These are phyloP conservation scores for Enoplolaimus lenunculus DNA, from an alignment of 2,888 invertebrate genomes.

Conservation along the genomic window DNA sequence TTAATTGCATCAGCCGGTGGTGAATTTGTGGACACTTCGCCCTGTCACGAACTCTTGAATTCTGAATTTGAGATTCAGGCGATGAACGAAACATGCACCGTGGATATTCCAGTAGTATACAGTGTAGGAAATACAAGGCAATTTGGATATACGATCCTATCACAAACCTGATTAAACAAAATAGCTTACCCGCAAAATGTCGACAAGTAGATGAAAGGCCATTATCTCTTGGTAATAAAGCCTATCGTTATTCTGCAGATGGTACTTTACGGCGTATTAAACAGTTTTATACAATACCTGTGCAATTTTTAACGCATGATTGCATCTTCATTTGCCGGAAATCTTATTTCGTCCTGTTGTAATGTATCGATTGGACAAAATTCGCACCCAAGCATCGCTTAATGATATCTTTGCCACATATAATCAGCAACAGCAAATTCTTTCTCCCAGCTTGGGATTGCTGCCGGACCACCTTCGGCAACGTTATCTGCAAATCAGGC, in stretches of 20 bases:
- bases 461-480: not conserved
- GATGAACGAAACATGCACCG: not conserved
- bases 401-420: not conserved
- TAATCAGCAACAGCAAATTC: not conserved
- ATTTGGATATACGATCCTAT: not conserved
- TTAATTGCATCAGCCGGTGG: not conserved
- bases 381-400: not conserved
- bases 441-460: not conserved
- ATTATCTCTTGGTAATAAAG: not conserved
- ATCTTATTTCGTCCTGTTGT: not conserved
- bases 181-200: not conserved
- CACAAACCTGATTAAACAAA: slow-evolving; percentile 5
- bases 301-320: not conserved
- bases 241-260: not conserved
- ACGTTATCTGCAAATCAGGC: not conserved
- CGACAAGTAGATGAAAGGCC: not conserved
- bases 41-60: not conserved
- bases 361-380: not conserved
- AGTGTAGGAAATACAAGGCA: not conserved
- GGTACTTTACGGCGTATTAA: not conserved
- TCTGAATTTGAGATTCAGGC: not conserved
- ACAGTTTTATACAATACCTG: not conserved
- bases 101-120: not conserved
- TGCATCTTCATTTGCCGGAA: not conserved
- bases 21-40: not conserved